A percentile compares a stretch with the other conserved stretches of the same genome.
Evolutionary conservation across 2,113 vertebrate genomes (phyloP).

Genomic region (Sisor rabdophorus): DNA sequence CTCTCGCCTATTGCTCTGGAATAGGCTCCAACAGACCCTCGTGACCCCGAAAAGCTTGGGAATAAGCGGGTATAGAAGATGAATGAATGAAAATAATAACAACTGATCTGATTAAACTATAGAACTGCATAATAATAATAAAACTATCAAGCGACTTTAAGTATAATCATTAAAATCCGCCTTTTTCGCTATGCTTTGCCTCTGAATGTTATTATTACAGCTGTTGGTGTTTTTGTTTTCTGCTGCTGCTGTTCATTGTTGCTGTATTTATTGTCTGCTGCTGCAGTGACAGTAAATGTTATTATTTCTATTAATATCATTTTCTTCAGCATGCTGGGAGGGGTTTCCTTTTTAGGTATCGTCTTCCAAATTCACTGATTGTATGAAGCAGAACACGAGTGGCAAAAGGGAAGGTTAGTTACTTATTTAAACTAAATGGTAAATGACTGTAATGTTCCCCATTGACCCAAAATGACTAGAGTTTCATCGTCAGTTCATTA

Average conservation of each 20-base stretch:
- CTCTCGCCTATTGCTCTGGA: no score
- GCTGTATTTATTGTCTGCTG: no score
- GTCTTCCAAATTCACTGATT: background rate
- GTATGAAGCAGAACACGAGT: background rate
- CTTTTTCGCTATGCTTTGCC: background rate
- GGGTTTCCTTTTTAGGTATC: background rate
- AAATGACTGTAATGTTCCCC: background rate
- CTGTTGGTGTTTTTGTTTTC: no score
- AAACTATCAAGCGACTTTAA: background rate
- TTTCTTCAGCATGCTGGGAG: background rate
- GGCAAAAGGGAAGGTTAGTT: conserved; percentile 1
- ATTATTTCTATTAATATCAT: background rate
- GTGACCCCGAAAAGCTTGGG: no score
- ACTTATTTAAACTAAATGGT: conserved; percentile 1
- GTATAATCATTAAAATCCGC: background rate
- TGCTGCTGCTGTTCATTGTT: no score
- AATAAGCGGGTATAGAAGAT: no score
- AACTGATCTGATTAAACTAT: no score
- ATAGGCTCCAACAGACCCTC: no score
- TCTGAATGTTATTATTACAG: background rate
- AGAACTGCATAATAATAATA: no score
- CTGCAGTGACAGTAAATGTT: no score
- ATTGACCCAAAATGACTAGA: background rate
- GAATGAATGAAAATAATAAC: no score
- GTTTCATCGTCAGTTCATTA: background rate